Evolutionary conservation across 2,113 vertebrate species (phyloP).

Genomic region (Benitochromis conjunctus): DNA sequence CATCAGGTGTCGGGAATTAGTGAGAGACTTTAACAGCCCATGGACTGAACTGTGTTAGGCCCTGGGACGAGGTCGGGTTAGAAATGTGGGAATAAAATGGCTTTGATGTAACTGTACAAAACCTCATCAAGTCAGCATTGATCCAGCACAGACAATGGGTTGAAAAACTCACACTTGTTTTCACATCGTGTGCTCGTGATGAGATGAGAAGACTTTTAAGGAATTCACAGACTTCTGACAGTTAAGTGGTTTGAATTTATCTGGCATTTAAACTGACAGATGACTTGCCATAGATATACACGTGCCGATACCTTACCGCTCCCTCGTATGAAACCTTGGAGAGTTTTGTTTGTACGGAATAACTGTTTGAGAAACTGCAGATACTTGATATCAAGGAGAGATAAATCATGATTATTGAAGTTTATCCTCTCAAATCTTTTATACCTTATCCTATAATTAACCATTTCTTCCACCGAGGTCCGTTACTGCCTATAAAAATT

Average conservation of each 20-base stretch:
- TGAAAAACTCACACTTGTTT: background rate
- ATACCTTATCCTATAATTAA: background rate
- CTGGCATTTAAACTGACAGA: background rate
- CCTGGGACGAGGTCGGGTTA: background rate
- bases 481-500: rapidly evolving
- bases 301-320: rapidly evolving
- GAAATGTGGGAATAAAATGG: background rate
- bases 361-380: background rate
- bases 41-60: background rate
- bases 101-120: background rate
- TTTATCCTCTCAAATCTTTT: background rate
- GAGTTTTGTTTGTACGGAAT: background rate
- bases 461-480: background rate
- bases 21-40: background rate
- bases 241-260: background rate
- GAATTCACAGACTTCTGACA: background rate
- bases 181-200: background rate
- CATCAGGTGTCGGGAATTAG: background rate
- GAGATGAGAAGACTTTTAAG: background rate
- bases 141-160: background rate
- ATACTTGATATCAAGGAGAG: background rate
- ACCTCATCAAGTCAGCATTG: background rate
- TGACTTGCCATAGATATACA: background rate
- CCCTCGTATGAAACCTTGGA: background rate
- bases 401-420: background rate